Conservation (phyloP, 2,888 invertebrate genomes). For the Caenorhabditis afra region DNA sequence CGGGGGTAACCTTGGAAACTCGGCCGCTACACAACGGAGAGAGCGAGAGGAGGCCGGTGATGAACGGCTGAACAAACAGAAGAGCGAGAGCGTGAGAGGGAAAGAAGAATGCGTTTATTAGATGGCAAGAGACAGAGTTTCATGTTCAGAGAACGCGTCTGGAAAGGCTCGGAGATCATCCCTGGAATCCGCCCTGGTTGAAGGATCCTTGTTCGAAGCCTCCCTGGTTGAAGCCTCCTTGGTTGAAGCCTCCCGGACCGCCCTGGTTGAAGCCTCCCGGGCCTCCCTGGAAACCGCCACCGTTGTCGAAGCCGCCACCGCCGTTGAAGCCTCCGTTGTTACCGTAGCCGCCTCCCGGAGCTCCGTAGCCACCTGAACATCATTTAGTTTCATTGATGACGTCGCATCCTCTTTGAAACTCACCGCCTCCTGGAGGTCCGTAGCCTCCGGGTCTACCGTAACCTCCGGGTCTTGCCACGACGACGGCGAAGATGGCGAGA, state of each 20-base stretch:
- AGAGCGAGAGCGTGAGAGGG: too few species aligned
- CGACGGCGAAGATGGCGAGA: constrained; percentile 39
- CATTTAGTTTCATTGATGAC: not conserved
- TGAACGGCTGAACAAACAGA: too few species aligned
- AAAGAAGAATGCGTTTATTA: too few species aligned
- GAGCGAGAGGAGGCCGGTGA: too few species aligned
- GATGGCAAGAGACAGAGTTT: too few species aligned
- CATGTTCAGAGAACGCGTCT: constrained; percentile 5
- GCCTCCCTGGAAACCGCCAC: constrained; percentile 42
- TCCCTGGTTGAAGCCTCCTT: constrained; percentile 40
- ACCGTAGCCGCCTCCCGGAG: constrained; percentile 41
- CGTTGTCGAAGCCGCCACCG: constrained; percentile 30
- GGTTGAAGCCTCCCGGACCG: constrained; percentile 22
- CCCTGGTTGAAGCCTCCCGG: constrained; percentile 28
- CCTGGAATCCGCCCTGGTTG: constrained; percentile 40
- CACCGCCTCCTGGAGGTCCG: constrained; percentile 43
- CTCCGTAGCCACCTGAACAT: constrained; percentile 37
- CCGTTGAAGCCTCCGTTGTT: constrained; percentile 19
- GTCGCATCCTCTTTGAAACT: not conserved
- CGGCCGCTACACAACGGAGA: too few species aligned
- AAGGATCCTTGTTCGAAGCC: constrained; percentile 46
- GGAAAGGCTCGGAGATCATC: constrained; percentile 9
- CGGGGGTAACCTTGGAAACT: too few species aligned
- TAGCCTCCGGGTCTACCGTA: constrained; percentile 52
- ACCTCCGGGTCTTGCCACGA: constrained; percentile 44